Conservation (phyloP, 2,113 vertebrate genomes). For the Plecturocebus donacophilus region DNA sequence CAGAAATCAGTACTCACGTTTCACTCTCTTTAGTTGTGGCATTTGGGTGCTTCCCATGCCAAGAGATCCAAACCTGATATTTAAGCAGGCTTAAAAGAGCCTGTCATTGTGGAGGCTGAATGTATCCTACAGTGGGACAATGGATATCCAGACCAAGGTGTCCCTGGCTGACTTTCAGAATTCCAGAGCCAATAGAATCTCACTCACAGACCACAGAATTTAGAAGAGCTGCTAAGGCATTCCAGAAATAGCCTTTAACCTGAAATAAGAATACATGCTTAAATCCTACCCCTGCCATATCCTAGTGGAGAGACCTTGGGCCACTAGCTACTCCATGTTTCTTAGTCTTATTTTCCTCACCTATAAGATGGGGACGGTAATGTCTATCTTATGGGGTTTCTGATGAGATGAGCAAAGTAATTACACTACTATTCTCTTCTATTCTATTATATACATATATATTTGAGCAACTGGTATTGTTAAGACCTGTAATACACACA, state of each 20-base stretch:
- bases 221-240: neutral
- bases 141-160: neutral
- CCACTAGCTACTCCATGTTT: neutral
- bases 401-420: neutral
- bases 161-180: neutral
- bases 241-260: neutral
- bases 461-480: too few relatives aligned
- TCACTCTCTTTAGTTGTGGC: neutral
- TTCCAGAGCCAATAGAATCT: neutral
- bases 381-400: neutral
- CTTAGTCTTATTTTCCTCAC: neutral
- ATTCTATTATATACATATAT: too few relatives aligned
- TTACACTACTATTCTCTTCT: neutral
- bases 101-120: neutral
- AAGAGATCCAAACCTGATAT: neutral
- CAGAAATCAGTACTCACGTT: neutral
- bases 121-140: accelerated
- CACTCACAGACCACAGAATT: neutral
- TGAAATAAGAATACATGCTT: neutral
- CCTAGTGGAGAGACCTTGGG: neutral
- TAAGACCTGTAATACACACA: too few relatives aligned
- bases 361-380: neutral
- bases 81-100: neutral
- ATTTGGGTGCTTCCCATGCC: too few relatives aligned
- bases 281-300: neutral